Evolutionary conservation across 2,888 invertebrate species (phyloP), one percentile per base, ranked within the genome.

Genomic region (Stomorhina lunata): DNA sequence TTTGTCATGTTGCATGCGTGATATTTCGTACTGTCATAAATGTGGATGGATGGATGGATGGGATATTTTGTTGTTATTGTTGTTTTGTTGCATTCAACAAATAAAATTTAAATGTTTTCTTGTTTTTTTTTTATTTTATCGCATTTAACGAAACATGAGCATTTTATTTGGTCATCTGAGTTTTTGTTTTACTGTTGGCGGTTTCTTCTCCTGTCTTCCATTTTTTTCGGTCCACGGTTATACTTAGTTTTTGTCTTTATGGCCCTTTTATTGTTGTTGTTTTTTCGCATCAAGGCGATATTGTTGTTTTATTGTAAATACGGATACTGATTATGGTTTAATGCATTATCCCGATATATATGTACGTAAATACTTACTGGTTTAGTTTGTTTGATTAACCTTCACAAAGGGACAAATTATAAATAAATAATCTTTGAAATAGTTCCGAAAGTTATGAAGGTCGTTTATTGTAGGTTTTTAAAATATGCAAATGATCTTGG

Each of bases 1-100:
- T 50, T 66, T 65, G 68, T 68, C 59, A 22, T 72, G 43, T 77
- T 75, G 69, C 65, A 80, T 73, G 81, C 80, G 77, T 80, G 68
- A 81, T 80, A 83, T 83, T 84, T 85, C 80, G 77, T 77, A 78
- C 72, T 80, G 72, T 76, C 79, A 83, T 81, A 71, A 81, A 84
- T 48, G 48, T 27, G 27, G 61, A 61, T 71, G 61, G 43, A n/a
- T 53, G 68, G 48, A 50, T 40, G 37, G 15, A 4, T 63, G 22
- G 50, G 25, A 43, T 2, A 25, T 50, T 66, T 9, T 27, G 17
- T 65, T 9, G 22, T 37, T 37, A 15, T 73, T 59, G 32, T 68
- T 66, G 43, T 17, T 29, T 66, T 66, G 57, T 50, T 76, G 57
- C 69, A 81, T 77, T 59, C 43, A 61, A 53, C 61, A 66, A 57